Evolutionary conservation across 2,888 invertebrate species (phyloP).

Genomic region (Corbicula japonica): DNA sequence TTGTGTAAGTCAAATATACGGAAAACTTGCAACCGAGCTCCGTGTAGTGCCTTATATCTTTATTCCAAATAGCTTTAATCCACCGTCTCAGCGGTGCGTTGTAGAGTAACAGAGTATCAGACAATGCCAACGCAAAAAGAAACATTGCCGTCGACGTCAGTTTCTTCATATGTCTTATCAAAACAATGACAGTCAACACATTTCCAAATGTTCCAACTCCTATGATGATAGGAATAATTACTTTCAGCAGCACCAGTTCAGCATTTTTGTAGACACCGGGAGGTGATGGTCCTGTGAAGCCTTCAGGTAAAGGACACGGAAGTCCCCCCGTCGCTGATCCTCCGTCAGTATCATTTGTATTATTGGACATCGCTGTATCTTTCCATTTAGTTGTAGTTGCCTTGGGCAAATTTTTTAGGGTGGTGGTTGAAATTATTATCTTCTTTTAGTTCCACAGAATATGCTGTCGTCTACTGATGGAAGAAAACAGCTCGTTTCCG

Average conservation of each 20-base stretch:
- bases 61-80: conserved; percentile 6
- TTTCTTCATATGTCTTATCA: conserved; percentile 30
- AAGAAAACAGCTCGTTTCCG: too few species aligned
- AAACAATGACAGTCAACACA: conserved; percentile 65
- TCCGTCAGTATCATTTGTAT: too few species aligned
- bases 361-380: too few species aligned
- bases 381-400: too few species aligned
- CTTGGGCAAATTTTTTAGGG: too few species aligned
- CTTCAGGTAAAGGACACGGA: background rate
- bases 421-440: too few species aligned
- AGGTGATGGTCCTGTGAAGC: conserved; percentile 13
- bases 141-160: conserved; percentile 46
- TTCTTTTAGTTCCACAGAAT: too few species aligned
- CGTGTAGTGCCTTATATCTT: conserved; percentile 30
- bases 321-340: too few species aligned
- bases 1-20: conserved; percentile 44
- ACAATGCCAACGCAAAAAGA: conserved; percentile 39
- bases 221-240: conserved; percentile 71
- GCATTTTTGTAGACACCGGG: conserved; percentile 22
- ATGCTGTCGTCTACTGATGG: too few species aligned
- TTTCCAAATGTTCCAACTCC: conserved; percentile 77
- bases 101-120: conserved; percentile 40
- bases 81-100: conserved; percentile 42
- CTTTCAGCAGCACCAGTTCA: conserved; percentile 54
- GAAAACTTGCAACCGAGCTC: conserved; percentile 45